Conservation (phyloP, 2,888 invertebrate species). For the Octonoba sinensis region DNA sequence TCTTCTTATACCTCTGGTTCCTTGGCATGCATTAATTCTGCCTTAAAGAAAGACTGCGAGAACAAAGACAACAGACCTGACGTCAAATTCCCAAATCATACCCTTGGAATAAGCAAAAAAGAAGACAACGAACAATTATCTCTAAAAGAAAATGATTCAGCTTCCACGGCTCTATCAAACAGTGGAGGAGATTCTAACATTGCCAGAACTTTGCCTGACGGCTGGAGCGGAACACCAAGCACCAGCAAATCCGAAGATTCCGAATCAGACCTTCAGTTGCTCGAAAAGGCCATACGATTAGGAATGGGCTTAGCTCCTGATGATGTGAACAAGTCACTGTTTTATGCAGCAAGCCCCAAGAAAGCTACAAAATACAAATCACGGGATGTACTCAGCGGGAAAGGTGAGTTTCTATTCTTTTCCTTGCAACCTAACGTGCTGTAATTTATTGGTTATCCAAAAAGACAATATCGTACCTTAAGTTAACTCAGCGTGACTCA, state of each 20-base stretch:
- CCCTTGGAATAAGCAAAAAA: no score
- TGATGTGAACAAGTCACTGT: not conserved
- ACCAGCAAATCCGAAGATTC: conserved; percentile 22
- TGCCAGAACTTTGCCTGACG: conserved; percentile 29
- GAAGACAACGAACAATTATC: no score
- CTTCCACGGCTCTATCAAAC: not conserved
- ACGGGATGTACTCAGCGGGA: conserved; percentile 56
- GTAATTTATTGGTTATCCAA: no score
- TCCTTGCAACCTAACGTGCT: no score
- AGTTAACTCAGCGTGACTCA: no score
- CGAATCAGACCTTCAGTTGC: conserved; percentile 27
- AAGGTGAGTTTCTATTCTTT: conserved; percentile 35
- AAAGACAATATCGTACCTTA: no score
- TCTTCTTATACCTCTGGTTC: no score
- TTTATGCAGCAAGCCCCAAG: conserved; percentile 24
- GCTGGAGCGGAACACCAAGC: conserved; percentile 37
- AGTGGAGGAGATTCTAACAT: not conserved
- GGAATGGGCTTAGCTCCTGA: conserved; percentile 51
- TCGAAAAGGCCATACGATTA: conserved; percentile 44
- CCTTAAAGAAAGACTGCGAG: no score
- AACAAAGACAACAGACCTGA: no score
- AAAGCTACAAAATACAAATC: conserved; percentile 50
- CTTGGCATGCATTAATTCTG: no score
- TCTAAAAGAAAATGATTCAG: not conserved
- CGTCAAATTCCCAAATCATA: no score